Base-by-base conservation (phyloP, 2,888 invertebrate species). In the Apamea epomidion region DNA sequence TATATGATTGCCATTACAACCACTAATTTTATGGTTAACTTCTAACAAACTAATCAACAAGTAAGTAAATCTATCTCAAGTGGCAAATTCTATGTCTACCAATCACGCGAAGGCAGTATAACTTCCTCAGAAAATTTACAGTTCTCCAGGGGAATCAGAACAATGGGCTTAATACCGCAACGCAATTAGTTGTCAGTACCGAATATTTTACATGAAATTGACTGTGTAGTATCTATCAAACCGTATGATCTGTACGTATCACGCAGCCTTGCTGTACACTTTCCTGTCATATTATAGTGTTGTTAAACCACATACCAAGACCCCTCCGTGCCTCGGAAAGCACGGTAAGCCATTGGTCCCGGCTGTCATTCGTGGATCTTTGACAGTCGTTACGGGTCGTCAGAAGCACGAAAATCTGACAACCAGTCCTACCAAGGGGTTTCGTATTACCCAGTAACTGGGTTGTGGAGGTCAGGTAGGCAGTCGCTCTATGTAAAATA, bases 141-240 rank as follows among this genome's bases (percentile, higher is more conserved):
- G 76, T 74, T 54, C 86, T 60, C 82, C 7, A 16, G 83, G 86
- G 86, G 62, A 82, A 84, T 82, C 54, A 70, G 37, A 65, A 83
- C 75, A 76, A 80, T 78, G 58, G 58, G 25, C 18, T 37, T 42
- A 75, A 71, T 60, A 60, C n/a, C 69, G 73, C 37, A 74, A 73
- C 73, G 54, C 51, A 80, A 80, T 87, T 78, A 83, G 70, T 37
- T 42, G 16, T 58, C 32, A 51, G 37, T 65, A 45, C 69, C 16
- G 37, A 54, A 72, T 87, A 67, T 75, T 83, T 75, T 67, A 64
- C 32, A 72, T 72, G 67, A 64, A 76, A 78, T 83, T 76, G 37
- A 69, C 42, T 68, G 45, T 77, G 82, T 58, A 48, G 37, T 60
- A 74, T 72, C 21, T 58, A 62, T 76, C 48, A 68, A 68, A 82